Percentiles rank a stretch among this genome's conserved stretches.
These are phyloP conservation scores for Drosophila suzukii DNA, from an alignment of 1,140 invertebrate species.

Conservation along the genomic window DNA sequence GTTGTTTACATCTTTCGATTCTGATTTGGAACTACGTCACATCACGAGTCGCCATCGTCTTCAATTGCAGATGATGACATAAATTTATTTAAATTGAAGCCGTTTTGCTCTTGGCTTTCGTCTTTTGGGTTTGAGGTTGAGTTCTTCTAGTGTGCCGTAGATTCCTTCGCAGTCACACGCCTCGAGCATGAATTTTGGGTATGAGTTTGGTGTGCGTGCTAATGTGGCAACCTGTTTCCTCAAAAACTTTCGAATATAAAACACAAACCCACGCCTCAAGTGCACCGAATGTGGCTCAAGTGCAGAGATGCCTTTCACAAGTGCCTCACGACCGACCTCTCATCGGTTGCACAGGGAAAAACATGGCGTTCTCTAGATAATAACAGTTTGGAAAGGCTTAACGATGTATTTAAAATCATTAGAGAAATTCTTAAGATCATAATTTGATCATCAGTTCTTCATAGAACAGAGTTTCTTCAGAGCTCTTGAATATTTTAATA, in stretches of 20 bases:
- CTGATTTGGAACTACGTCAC: conserved; percentile 56
- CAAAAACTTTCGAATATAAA: conserved; percentile 58
- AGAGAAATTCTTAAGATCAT: too few species aligned
- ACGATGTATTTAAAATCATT: too few species aligned
- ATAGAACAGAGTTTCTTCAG: background rate
- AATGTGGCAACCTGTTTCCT: conserved; percentile 52
- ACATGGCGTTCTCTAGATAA: background rate
- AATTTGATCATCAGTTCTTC: background rate
- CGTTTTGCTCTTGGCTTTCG: conserved; percentile 19
- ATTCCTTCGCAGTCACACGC: conserved; percentile 45
- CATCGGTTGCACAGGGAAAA: conserved; percentile 17
- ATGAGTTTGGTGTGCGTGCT: conserved; percentile 11
- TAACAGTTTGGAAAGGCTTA: background rate
- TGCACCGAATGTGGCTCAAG: conserved; percentile 76
- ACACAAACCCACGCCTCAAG: conserved; percentile 50
- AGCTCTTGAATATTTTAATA: too few species aligned
- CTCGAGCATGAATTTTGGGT: conserved; percentile 36
- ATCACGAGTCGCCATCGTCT: conserved; percentile 31
- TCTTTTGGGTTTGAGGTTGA: background rate
- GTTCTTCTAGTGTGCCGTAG: conserved; percentile 14
- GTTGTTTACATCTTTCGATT: conserved; percentile 53
- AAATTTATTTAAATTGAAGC: conserved; percentile 65
- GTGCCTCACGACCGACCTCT: conserved; percentile 40
- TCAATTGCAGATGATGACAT: conserved; percentile 64
- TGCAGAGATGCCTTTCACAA: conserved; percentile 69